Evolutionary conservation across 2,797 vertebrate genomes (phyloP).

Genomic region (Halcyon chelicuti): DNA sequence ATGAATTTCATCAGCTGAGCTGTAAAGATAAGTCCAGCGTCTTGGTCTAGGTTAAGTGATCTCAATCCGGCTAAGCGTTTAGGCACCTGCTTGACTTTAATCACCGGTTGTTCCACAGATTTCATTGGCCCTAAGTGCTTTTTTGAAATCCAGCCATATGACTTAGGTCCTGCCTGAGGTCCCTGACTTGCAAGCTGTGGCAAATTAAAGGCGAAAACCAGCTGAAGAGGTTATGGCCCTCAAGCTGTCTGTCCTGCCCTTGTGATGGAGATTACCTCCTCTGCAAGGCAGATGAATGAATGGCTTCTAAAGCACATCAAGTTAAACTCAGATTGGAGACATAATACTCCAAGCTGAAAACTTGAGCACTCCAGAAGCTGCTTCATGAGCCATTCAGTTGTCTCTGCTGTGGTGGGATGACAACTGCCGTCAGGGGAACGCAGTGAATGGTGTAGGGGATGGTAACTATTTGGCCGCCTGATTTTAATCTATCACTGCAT

Average conservation of each 20-base stretch:
- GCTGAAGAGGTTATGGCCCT: constrained; percentile 24
- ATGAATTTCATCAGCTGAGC: not conserved
- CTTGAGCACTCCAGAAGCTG: constrained; percentile 22
- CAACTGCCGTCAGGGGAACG: not conserved
- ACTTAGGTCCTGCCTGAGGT: not conserved
- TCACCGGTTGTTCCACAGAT: not conserved
- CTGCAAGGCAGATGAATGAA: constrained; percentile 11
- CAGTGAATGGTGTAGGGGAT: not conserved
- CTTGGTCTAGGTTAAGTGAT: not conserved
- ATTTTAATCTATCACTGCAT: not conserved
- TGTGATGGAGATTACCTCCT: constrained; percentile 11
- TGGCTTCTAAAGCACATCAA: not conserved
- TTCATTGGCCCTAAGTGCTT: constrained; percentile 6
- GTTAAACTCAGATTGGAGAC: not conserved
- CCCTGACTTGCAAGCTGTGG: constrained; percentile 20
- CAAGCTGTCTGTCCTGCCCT: constrained; percentile 25
- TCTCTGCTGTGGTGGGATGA: not conserved
- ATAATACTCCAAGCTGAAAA: not conserved
- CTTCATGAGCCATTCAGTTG: not conserved
- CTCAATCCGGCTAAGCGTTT: not conserved
- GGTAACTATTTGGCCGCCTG: not conserved
- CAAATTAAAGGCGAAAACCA: constrained; percentile 17
- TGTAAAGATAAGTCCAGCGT: not conserved
- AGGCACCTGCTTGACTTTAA: constrained; percentile 29
- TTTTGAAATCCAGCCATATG: not conserved